A percentile compares a stretch with the other conserved stretches of the same genome.
These are phyloP conservation scores for Grammomys surdaster DNA, from an alignment of 2,113 vertebrate genomes.

Conservation along the genomic window DNA sequence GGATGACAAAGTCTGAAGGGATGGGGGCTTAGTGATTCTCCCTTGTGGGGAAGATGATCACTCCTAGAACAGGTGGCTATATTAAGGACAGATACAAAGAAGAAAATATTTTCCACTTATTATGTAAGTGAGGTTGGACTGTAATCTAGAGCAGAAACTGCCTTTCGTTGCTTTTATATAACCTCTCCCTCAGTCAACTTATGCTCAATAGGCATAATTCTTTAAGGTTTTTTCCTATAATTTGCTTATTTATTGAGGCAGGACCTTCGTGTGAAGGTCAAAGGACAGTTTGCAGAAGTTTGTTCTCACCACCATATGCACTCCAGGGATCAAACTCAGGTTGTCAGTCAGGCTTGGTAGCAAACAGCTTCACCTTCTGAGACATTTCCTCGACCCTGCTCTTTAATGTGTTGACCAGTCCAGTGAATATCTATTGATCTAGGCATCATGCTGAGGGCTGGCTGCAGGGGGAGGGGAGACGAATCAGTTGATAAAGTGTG, in stretches of 20 bases:
- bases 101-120: slow-evolving; percentile 44
- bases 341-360: not conserved
- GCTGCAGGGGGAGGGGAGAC: not conserved
- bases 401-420: slow-evolving; percentile 19
- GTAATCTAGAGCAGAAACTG: slow-evolving; percentile 67
- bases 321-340: not conserved
- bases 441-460: not conserved
- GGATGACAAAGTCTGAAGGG: not conserved
- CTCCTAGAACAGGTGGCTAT: slow-evolving; percentile 23
- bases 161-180: slow-evolving; percentile 59
- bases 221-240: too few relatives aligned
- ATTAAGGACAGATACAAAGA: not conserved
- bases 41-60: slow-evolving; percentile 6
- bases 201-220: not conserved
- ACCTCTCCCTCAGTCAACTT: slow-evolving; percentile 32
- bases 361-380: not conserved
- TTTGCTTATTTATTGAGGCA: not conserved
- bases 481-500: not conserved
- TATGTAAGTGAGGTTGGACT: slow-evolving; percentile 61
- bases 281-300: not conserved
- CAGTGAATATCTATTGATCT: not conserved
- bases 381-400: not conserved
- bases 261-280: too few relatives aligned
- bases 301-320: not conserved
- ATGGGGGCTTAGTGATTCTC: not conserved